phyloP scores from a whole-genome alignment of 2,888 invertebrate genomes.

The Drosophila putrida region DNA sequence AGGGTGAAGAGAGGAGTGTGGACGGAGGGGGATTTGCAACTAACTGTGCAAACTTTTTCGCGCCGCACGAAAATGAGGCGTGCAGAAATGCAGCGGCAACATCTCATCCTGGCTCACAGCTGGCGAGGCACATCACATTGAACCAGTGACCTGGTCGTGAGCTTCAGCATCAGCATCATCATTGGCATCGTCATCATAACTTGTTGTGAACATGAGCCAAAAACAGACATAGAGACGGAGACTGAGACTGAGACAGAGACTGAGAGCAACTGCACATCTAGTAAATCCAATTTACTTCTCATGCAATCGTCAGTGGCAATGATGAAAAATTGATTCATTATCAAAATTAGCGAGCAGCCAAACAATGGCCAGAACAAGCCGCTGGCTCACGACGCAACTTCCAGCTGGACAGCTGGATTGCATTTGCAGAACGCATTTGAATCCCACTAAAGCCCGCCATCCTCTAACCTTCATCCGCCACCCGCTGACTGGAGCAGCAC shows the following conservation, averaged over 20 bases:
- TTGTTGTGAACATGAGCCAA: constrained; percentile 52
- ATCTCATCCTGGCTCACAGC: constrained; percentile 53
- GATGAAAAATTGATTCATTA: constrained; percentile 81
- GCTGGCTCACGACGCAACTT: constrained; percentile 69
- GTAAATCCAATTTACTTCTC: constrained; percentile 78
- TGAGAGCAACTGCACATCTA: constrained; percentile 11
- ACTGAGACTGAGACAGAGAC: no score
- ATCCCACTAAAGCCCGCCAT: constrained; percentile 17
- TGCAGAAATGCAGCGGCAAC: constrained; percentile 51
- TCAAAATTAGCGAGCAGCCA: constrained; percentile 79
- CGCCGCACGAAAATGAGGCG: constrained; percentile 76
- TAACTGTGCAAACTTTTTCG: constrained; percentile 68
- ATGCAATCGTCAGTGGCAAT: constrained; percentile 71
- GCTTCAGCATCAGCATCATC: constrained; percentile 61
- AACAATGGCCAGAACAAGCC: constrained; percentile 73
- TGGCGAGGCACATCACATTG: constrained; percentile 71
- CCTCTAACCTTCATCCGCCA: constrained; percentile 29
- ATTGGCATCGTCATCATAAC: constrained; percentile 51
- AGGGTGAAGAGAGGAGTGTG: neutral
- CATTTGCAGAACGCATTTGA: constrained; percentile 39
- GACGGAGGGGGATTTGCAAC: constrained; percentile 7
- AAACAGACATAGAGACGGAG: no score
- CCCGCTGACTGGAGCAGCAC: constrained; percentile 62
- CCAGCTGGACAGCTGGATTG: constrained; percentile 1
- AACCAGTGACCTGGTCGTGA: constrained; percentile 84